These are phyloP conservation scores for Polymixis lichenea DNA, from an alignment of 2,888 invertebrate species.

Conservation along the genomic window DNA sequence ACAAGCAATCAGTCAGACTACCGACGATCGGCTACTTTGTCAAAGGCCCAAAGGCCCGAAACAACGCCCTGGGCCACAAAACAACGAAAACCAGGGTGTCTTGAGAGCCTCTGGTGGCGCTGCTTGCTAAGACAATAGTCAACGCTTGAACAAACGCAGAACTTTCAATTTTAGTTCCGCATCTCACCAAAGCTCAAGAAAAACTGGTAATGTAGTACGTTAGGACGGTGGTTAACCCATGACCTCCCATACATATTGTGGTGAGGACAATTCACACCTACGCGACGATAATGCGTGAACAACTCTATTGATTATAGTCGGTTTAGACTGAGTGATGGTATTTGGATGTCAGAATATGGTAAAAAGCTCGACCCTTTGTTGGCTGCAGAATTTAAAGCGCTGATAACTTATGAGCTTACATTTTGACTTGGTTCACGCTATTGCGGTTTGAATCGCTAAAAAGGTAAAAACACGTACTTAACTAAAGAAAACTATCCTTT, in stretches of 20 bases:
- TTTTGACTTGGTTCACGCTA: neutral
- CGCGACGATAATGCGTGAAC: slow-evolving; percentile 51
- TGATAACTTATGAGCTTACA: slow-evolving; percentile 5
- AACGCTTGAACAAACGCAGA: neutral
- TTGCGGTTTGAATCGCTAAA: neutral
- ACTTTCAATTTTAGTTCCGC: neutral
- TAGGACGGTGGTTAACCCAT: slow-evolving; percentile 46
- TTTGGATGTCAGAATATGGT: slow-evolving; percentile 30
- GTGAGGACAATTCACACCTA: slow-evolving; percentile 62
- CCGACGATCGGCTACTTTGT: slow-evolving; percentile 47
- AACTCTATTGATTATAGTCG: slow-evolving; percentile 54
- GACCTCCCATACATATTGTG: slow-evolving; percentile 49
- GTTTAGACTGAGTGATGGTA: slow-evolving; percentile 55
- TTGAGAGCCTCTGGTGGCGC: neutral
- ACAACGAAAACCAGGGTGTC: slow-evolving; percentile 19
- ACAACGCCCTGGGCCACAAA: slow-evolving; percentile 35
- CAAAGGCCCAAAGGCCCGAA: slow-evolving; percentile 27
- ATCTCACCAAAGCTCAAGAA: neutral
- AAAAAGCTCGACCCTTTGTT: slow-evolving; percentile 45
- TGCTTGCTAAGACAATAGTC: slow-evolving; percentile 4
- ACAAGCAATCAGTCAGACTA: slow-evolving; percentile 52
- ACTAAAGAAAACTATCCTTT: too few species aligned
- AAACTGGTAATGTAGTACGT: slow-evolving; percentile 14
- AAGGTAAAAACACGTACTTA: too few species aligned
- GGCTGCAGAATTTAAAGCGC: neutral